Evolutionary conservation across 1,140 invertebrate genomes (phyloP), one percentile per base, ranked within the genome.

Genomic region (Ceratitis capitata): DNA sequence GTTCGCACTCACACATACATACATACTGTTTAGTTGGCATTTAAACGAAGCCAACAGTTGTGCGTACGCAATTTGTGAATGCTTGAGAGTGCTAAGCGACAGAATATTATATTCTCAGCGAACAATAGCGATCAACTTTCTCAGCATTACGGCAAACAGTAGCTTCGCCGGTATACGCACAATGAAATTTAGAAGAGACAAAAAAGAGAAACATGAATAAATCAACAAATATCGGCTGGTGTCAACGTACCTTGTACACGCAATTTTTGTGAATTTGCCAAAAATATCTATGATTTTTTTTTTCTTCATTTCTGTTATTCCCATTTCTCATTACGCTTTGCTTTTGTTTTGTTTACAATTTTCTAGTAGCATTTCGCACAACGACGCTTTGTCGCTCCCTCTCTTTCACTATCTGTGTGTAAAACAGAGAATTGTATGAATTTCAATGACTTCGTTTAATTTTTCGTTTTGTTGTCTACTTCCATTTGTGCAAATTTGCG

Each of bases 281-380:
- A 78, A 78, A n/a, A n/a, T n/a, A n/a, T n/a, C n/a, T n/a, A n/a
- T n/a, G n/a, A n/a, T n/a, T n/a, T n/a, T n/a, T n/a, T n/a, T n/a
- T n/a, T 78, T 78, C 12, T 23, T 78, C 32, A 16, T 45, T 78
- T 45, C 2, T 78, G 7, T 78, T 78, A n/a, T 45, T 4, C 14
- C 1, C n/a, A 26, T 26, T 45, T 78, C n/a, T 35, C 64, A 12
- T 74, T 78, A n/a, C n/a, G n/a, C n/a, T 74, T 69, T 69, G 19
- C 61, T 69, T 69, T 69, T 69, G 61, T 69, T 69, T 78, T 78
- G 69, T 78, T 78, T 45, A 78, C n/a, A 45, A 78, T 45, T 45
- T 78, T 45, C 69, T 45, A 45, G 10, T 7, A 23, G 35, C 19
- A 39, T 5, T 23, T 5, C 39, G 51, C n/a, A 2, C 6, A 56